Conservation (phyloP, 2,113 vertebrate species). For the Brachyhypopomus occidentalis region DNA sequence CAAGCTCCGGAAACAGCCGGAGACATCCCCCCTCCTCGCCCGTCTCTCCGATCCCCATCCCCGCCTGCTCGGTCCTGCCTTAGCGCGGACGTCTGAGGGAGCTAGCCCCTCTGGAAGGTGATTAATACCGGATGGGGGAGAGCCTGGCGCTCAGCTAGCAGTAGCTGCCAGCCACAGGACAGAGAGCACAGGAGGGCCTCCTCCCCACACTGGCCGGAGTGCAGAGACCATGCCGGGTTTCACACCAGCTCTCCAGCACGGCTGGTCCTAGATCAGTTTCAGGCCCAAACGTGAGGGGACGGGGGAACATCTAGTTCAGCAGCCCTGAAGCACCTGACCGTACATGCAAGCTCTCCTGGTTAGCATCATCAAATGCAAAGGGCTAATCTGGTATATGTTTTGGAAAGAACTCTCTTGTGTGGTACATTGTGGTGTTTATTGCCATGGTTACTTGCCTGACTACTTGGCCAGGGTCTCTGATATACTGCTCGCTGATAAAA, state of each 20-base stretch:
- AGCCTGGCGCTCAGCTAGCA: background rate
- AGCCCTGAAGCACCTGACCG: background rate
- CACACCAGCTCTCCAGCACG: too few relatives aligned
- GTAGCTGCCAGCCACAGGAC: constrained; percentile 17
- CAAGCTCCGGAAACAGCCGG: constrained; percentile 31
- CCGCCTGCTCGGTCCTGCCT: background rate
- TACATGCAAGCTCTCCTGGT: background rate
- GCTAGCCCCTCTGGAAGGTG: background rate
- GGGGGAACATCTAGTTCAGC: background rate
- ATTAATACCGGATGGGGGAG: constrained; percentile 29
- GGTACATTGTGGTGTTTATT: constrained; percentile 33
- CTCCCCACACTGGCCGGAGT: background rate
- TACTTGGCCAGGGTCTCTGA: constrained; percentile 11
- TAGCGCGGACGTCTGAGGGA: constrained; percentile 22
- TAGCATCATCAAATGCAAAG: constrained; percentile 1
- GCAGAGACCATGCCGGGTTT: background rate
- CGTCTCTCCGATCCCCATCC: too few relatives aligned
- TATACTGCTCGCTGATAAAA: constrained; percentile 3
- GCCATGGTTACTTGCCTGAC: constrained; percentile 24
- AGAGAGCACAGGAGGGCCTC: constrained; percentile 16
- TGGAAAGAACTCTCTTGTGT: constrained; percentile 25
- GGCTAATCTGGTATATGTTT: constrained; percentile 36
- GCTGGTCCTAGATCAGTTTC: background rate
- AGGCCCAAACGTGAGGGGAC: background rate
- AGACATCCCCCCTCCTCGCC: background rate